Conservation (phyloP, 2,888 invertebrate genomes). For the Pristionchus maxplancki region DNA sequence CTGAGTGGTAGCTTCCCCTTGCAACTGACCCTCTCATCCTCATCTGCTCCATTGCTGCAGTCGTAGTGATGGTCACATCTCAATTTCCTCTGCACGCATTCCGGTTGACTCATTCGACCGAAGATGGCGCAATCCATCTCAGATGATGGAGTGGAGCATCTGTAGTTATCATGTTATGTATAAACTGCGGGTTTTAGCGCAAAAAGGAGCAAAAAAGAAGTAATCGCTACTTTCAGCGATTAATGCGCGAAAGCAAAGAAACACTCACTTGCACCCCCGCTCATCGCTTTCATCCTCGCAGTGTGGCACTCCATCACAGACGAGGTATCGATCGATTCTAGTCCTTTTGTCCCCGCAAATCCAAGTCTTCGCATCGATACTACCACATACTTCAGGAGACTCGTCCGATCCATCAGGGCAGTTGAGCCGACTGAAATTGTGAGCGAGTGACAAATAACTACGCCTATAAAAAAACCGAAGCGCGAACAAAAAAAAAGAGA, state of each 20-base stretch:
- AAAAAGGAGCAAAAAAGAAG: too few species aligned
- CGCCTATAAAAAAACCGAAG: not conserved
- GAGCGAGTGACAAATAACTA: not conserved
- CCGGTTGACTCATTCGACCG: conserved; percentile 43
- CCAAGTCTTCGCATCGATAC: not conserved
- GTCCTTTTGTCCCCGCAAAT: not conserved
- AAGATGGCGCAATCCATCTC: conserved; percentile 52
- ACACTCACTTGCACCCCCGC: conserved; percentile 53
- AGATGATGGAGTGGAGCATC: conserved; percentile 19
- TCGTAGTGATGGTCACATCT: conserved; percentile 50
- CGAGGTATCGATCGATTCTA: conserved; percentile 32
- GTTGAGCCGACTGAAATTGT: conserved; percentile 27
- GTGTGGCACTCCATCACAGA: conserved; percentile 59
- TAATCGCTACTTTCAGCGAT: too few species aligned
- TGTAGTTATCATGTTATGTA: not conserved
- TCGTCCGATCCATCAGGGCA: conserved; percentile 51
- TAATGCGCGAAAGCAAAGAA: too few species aligned
- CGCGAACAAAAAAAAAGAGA: not conserved
- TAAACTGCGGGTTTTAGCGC: too few species aligned
- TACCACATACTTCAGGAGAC: not conserved
- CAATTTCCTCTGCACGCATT: conserved; percentile 24
- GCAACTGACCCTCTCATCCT: conserved; percentile 43
- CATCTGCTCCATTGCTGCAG: conserved; percentile 49
- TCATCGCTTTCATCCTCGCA: conserved; percentile 62
- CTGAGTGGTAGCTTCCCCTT: too few species aligned